Conservation (phyloP, 1,140 invertebrate genomes). For the Chlorops oryzae region DNA sequence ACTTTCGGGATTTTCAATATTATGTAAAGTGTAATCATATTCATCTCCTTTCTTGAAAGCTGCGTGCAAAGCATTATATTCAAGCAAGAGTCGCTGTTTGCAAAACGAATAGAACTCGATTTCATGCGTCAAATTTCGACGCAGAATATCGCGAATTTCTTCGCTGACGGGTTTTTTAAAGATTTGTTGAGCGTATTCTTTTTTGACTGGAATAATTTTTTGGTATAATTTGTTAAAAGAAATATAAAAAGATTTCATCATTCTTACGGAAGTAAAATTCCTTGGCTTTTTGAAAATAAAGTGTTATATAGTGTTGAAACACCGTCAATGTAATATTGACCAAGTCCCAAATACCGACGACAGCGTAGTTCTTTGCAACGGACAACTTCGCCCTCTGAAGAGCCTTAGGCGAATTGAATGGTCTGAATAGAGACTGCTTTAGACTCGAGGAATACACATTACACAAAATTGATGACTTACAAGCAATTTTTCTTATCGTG, state of each 20-base stretch:
- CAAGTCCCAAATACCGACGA: slow-evolving; percentile 82
- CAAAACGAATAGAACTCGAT: slow-evolving; percentile 85
- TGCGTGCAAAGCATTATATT: slow-evolving; percentile 60
- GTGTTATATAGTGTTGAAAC: slow-evolving; percentile 63
- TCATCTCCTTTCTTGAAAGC: too few species aligned
- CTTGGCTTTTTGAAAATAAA: slow-evolving; percentile 70
- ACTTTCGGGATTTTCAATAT: too few species aligned
- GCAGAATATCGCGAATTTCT: slow-evolving; percentile 70
- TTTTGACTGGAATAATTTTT: too few species aligned
- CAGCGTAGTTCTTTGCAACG: slow-evolving; percentile 76
- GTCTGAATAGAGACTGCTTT: slow-evolving; percentile 50
- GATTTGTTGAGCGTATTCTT: too few species aligned
- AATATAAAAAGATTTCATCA: too few species aligned
- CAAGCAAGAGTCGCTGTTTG: slow-evolving; percentile 68
- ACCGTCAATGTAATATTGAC: slow-evolving; percentile 58
- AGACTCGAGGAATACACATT: neutral
- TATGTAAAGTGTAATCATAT: too few species aligned
- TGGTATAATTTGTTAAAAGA: too few species aligned
- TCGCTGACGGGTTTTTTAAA: slow-evolving; percentile 59
- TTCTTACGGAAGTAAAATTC: slow-evolving; percentile 21
- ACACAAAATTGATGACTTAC: slow-evolving; percentile 53
- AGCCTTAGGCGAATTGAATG: slow-evolving; percentile 74
- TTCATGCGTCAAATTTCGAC: slow-evolving; percentile 74
- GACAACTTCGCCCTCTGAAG: slow-evolving; percentile 74
- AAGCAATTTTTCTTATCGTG: slow-evolving; percentile 75